Evolutionary conservation across 2,888 invertebrate genomes (phyloP).

Genomic region (Sipha maydis): DNA sequence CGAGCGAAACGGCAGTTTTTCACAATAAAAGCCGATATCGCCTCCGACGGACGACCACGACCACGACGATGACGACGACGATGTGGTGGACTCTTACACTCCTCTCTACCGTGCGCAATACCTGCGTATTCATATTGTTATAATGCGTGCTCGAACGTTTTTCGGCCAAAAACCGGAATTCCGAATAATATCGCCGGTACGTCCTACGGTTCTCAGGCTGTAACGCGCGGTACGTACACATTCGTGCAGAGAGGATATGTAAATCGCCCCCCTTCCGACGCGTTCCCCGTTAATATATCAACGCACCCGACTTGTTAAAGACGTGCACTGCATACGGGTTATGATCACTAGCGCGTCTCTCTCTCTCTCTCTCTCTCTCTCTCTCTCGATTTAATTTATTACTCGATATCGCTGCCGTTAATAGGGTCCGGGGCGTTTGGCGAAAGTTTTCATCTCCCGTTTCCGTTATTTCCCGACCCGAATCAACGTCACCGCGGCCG

Average conservation of each 20-base stretch:
- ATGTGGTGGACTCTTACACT: too few species aligned
- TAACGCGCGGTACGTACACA: not conserved
- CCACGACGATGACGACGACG: not conserved
- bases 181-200: slow-evolving; percentile 27
- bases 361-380: too few species aligned
- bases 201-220: not conserved
- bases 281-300: not conserved
- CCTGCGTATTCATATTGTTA: too few species aligned
- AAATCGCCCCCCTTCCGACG: not conserved
- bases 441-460: too few species aligned
- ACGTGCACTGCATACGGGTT: not conserved
- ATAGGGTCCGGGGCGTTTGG: too few species aligned
- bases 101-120: too few species aligned
- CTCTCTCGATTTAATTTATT: too few species aligned
- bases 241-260: not conserved
- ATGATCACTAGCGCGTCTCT: too few species aligned
- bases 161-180: slow-evolving; percentile 44
- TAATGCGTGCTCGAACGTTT: not conserved
- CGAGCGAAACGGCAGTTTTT: slow-evolving; percentile 53
- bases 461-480: too few species aligned
- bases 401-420: too few species aligned
- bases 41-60: not conserved
- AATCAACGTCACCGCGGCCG: too few species aligned
- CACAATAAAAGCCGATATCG: slow-evolving; percentile 37
- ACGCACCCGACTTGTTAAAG: not conserved